Evolutionary conservation across 2,888 invertebrate species (phyloP).

Genomic region (Archips xylosteana): DNA sequence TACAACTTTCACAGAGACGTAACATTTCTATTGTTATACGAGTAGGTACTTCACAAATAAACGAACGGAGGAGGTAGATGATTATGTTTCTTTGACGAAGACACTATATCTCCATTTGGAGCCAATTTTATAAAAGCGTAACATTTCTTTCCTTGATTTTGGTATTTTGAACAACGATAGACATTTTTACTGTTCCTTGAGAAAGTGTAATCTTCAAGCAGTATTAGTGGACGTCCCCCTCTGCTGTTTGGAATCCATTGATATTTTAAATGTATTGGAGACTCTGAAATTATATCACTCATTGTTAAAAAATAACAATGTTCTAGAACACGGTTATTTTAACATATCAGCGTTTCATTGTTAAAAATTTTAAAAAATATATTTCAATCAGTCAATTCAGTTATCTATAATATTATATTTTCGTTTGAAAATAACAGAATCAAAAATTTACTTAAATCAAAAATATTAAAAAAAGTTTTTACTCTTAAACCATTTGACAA

Average conservation of each 20-base stretch:
- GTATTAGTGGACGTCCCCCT: not conserved
- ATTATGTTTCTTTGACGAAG: not conserved
- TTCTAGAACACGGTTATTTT: too few species aligned
- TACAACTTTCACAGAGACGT: not conserved
- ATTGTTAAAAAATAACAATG: not conserved
- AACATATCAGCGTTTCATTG: too few species aligned
- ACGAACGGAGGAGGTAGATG: slow-evolving; percentile 11
- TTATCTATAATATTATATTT: too few species aligned
- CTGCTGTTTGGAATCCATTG: not conserved
- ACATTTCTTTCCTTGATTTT: not conserved
- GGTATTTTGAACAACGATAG: slow-evolving; percentile 13
- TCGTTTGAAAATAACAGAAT: too few species aligned
- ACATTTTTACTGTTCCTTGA: slow-evolving; percentile 2
- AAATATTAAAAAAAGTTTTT: too few species aligned
- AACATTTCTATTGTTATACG: too few species aligned
- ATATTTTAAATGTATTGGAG: not conserved
- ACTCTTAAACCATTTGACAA: too few species aligned
- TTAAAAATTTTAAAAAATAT: too few species aligned
- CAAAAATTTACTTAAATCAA: too few species aligned
- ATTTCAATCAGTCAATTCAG: too few species aligned
- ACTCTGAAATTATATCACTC: not conserved
- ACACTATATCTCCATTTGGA: not conserved
- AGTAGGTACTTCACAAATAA: too few species aligned
- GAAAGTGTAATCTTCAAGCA: not conserved
- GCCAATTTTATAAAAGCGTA: not conserved